Base-by-base conservation (phyloP, 2,113 vertebrate species). In the Amazona vittata region DNA sequence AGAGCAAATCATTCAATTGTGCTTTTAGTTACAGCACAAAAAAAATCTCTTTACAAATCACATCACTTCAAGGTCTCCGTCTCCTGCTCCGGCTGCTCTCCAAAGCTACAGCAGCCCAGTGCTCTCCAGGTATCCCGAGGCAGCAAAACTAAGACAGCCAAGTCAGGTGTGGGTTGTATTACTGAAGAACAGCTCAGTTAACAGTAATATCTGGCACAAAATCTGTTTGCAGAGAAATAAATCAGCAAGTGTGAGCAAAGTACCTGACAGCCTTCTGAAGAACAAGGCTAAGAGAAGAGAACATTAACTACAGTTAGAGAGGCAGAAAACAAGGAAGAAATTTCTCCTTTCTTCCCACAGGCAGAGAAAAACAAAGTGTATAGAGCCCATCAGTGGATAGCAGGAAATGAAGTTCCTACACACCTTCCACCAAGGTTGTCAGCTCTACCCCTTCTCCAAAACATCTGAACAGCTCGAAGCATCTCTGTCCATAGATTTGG, bases 321-420 rank as follows among this genome's bases (percentile, higher is more conserved):
- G 43, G 33, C 19, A 57, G 41, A 39, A 77, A 63, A 15, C 14
- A 37, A 18, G 55, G 41, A 37, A 46, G 44, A 39, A 41, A 59
- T 22, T 59, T 46, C 43, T 64, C 41, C 41, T 43, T 63, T 31
- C 46, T 47, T 62, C 21, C 26, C 31, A 35, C 0, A 12, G 52
- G 35, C 29, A 19, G 41, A 69, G 47, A 31, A 75, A 68, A 53
- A 21, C 37, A 13, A 33, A 11, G 15, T 2, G 13, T 5, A 18
- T 24, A 46, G 28, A 52, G 52, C 29, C 24, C 6, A 0, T 5
- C 13, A 41, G 25, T 7, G 17, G 15, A n/a, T 5, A 46, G n/a
- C 25, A 35, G 19, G 5, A 43, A 35, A 44, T 22, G 4, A 46
- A 18, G 44, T 6, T 39, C 35, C 47, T 43, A 4, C 6, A 0